These are phyloP conservation scores for Macropis europaea DNA, from an alignment of 2,888 invertebrate species.

Conservation along the genomic window DNA sequence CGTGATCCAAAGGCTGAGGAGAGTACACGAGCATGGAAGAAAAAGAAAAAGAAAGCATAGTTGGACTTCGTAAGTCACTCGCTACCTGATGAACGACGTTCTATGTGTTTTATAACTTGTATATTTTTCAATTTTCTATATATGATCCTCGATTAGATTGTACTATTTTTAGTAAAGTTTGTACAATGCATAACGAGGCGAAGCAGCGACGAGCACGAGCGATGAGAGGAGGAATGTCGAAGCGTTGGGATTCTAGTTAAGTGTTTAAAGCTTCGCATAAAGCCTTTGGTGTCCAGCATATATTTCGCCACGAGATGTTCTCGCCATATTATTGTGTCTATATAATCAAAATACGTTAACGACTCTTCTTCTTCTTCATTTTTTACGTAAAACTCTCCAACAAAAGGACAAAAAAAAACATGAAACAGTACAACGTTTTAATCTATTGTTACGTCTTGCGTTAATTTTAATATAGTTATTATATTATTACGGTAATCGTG, in stretches of 20 bases:
- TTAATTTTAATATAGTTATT: slow-evolving; percentile 56
- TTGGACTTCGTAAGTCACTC: slow-evolving; percentile 47
- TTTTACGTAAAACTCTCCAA: slow-evolving; percentile 41
- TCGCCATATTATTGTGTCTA: slow-evolving; percentile 59
- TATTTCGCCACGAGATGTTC: slow-evolving; percentile 46
- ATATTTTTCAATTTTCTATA: slow-evolving; percentile 63
- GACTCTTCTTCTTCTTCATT: slow-evolving; percentile 18
- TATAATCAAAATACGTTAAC: slow-evolving; percentile 59
- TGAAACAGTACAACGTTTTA: slow-evolving; percentile 56
- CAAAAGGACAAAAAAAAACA: slow-evolving; percentile 8
- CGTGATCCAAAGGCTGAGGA: slow-evolving; percentile 2
- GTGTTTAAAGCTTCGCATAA: slow-evolving; percentile 27
- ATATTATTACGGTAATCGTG: slow-evolving; percentile 42
- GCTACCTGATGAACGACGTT: slow-evolving; percentile 54
- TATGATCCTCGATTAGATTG: slow-evolving; percentile 48
- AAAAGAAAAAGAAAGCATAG: slow-evolving; percentile 20
- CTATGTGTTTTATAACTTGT: slow-evolving; percentile 60
- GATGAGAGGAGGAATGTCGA: not conserved
- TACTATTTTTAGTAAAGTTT: slow-evolving; percentile 58
- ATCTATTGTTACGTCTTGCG: slow-evolving; percentile 50
- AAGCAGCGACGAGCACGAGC: slow-evolving; percentile 4
- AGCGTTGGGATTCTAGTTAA: not conserved
- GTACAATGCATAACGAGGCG: slow-evolving; percentile 23
- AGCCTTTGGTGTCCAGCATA: slow-evolving; percentile 64
- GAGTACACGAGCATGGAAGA: slow-evolving; percentile 1